These are phyloP conservation scores for Taenaris catops DNA, from an alignment of 2,888 invertebrate species.

Conservation along the genomic window DNA sequence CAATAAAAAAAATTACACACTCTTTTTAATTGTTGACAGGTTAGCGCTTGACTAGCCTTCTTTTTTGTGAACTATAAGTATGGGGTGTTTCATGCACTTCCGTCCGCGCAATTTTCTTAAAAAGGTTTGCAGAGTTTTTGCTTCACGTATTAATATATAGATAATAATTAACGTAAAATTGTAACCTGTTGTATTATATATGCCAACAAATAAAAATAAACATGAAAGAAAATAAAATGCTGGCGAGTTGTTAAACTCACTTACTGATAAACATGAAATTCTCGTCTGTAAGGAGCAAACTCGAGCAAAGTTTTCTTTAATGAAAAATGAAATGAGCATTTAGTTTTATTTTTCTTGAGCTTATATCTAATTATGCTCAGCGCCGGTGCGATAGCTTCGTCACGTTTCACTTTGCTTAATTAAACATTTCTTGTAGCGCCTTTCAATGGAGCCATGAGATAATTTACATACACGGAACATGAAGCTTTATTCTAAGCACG, in stretches of 20 bases:
- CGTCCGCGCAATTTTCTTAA: too few relatives aligned
- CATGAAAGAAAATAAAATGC: too few relatives aligned
- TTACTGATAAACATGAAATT: not conserved
- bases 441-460: slow-evolving; percentile 26
- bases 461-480: slow-evolving; percentile 11
- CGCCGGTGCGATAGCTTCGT: slow-evolving; percentile 39
- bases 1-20: too few relatives aligned
- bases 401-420: slow-evolving; percentile 57
- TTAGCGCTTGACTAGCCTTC: too few relatives aligned
- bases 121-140: too few relatives aligned
- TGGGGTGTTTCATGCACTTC: too few relatives aligned
- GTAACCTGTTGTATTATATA: too few relatives aligned
- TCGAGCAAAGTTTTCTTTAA: slow-evolving; percentile 1
- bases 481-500: slow-evolving; percentile 6
- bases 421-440: slow-evolving; percentile 48
- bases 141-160: too few relatives aligned
- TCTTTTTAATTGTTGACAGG: too few relatives aligned
- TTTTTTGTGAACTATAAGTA: too few relatives aligned
- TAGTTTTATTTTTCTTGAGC: slow-evolving; percentile 33
- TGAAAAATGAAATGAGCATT: slow-evolving; percentile 24
- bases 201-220: too few relatives aligned
- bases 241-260: not conserved
- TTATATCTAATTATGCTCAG: slow-evolving; percentile 43
- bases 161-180: too few relatives aligned
- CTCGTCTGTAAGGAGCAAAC: not conserved